Base-by-base conservation (phyloP, 92 coral and sea anemone genomes). In the Parazoanthus atlanticus region DNA sequence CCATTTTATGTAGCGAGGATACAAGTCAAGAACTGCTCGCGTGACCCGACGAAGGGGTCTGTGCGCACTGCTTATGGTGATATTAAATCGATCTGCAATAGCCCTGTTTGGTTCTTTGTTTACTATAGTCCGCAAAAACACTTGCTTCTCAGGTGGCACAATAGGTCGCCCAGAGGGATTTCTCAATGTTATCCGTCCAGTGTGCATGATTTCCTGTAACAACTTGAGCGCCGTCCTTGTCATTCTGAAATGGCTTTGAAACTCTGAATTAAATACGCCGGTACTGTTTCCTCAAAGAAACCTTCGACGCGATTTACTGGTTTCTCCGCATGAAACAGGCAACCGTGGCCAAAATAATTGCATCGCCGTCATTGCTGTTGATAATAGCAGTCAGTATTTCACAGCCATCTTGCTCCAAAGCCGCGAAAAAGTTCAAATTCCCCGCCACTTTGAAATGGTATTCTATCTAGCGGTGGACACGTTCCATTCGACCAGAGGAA, bases 11-110 rank as follows among this genome's bases (percentile, higher is more conserved):
- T 5, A 93, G 58, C 85, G 87, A 67, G 76, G 36, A 83, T 79
- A 75, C 31, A 93, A 41, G 78, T 65, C 86, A 38, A 90, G 66
- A 29, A 88, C 88, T 76, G 89, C 95, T 85, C 85, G 72, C 54
- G 91, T 85, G 71, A 88, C 91, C 40, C 93, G 84, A 82, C 86
- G 64, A 58, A 89, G 86, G 74, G 90, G 80, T 82, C 92, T 86
- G 92, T 92, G 84, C 25, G 79, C 88, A 79, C 94, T 92, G 88
- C 92, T 92, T 75, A 75, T 79, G 61, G 92, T 92, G 82, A 88
- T 78, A 70, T 90, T 87, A 85, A 93, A 93, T 6, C 93, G 78
- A 70, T 88, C 88, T 83, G 91, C 93, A 34, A 90, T 85, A 36
- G 92, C 84, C 43, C 89, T 84, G 64, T 79, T 89, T 8, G 92